Base-by-base conservation (phyloP, 2,113 vertebrate species). In the Microcebus lehilahytsara region DNA sequence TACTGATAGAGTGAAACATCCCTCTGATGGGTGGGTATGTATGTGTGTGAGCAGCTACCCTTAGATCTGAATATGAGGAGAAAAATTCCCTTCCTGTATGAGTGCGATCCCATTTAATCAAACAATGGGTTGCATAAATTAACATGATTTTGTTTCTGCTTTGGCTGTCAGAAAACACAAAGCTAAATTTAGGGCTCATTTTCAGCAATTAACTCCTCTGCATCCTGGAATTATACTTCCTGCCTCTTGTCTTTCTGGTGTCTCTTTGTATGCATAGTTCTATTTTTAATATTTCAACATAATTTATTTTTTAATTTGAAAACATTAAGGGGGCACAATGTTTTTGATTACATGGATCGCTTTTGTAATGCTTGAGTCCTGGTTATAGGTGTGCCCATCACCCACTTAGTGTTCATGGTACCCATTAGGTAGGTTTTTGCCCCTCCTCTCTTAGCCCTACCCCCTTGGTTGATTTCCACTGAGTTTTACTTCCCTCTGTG, bases 211-310 rank as follows among this genome's bases (percentile, higher is more conserved):
- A 83, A 67, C 22, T 78, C 62, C 16, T 14, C 56, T 9, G 11
- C 30, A 30, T 83, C 22, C 42, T 42, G 13, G 40, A 42, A 37
- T 37, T 74, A 20, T 23, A 3, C 17, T 85, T 89, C 20, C 13
- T 60, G 16, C 9, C 9, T 42, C 19, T 42, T 25, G 58, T 51
- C 34, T 91, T 37, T 71, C 62, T 23, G 5, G 12, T n/a, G 6
- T 94, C 69, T 77, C 53, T 84, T 64, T 30, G 20, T 80, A 2
- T 22, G n/a, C 49, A 3, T 13, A 30, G 16, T 46, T 69, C 58
- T 93, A 56, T 88, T 92, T 93, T 25, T 56, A 37, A 34, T 60
- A 9, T 30, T 85, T 75, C 27, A 81, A 85, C 53, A 11, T 67
- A 49, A 93, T 34, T 40, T 58, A 9, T 64, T 30, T 62, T 30